These are phyloP conservation scores for Lontra canadensis DNA, from an alignment of 2,113 vertebrate species.

Conservation along the genomic window DNA sequence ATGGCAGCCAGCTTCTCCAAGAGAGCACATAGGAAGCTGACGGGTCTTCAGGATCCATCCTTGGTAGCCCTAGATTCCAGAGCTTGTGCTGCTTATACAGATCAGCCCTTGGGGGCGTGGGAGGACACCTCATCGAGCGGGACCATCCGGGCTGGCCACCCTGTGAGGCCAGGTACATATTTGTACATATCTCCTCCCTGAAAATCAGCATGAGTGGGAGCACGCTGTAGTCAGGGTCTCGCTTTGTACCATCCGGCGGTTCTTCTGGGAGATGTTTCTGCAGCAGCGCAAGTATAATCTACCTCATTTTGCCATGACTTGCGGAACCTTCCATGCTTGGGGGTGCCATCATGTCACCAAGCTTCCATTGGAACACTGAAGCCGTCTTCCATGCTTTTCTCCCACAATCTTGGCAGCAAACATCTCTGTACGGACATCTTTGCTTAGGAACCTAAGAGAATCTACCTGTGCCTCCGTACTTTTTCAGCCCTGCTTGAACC, in stretches of 20 bases:
- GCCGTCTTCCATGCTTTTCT: neutral
- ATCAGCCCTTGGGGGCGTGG: neutral
- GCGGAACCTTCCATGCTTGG: accelerated
- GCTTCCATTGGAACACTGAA: accelerated
- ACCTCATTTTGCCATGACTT: too few relatives aligned
- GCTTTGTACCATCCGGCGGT: neutral
- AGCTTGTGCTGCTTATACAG: too few relatives aligned
- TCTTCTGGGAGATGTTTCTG: too few relatives aligned
- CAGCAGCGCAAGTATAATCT: neutral
- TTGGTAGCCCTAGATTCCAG: neutral
- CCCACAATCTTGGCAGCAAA: accelerated
- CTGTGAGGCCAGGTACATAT: accelerated
- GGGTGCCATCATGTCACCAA: accelerated
- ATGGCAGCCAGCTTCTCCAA: neutral
- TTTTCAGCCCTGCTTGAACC: too few relatives aligned
- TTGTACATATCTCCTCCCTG: neutral
- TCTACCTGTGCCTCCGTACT: accelerated
- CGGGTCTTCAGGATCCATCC: neutral
- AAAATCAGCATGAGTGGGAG: neutral
- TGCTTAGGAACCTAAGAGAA: neutral
- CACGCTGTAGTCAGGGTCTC: neutral
- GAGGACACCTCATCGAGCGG: accelerated
- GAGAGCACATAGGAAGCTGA: neutral
- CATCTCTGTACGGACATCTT: neutral
- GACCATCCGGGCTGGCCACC: accelerated